Evolutionary conservation across 2,113 vertebrate genomes (phyloP).

Genomic region (Asarcornis scutulata): DNA sequence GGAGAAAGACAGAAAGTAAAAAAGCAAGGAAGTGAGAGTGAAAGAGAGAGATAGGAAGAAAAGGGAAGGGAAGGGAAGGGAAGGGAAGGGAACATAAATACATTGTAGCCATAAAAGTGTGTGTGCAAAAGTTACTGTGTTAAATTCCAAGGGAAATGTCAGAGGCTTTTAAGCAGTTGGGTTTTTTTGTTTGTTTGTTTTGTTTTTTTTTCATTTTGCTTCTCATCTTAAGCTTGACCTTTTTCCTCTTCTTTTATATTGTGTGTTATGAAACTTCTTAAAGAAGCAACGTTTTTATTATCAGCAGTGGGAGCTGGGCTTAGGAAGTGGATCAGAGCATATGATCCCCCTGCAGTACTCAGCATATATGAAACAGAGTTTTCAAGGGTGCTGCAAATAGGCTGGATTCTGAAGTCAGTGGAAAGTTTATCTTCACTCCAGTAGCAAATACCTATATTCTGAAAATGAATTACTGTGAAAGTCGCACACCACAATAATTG

Average conservation of each 20-base stretch:
- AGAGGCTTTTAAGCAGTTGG: accelerated
- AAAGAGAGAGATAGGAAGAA: too few relatives aligned
- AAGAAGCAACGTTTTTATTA: background rate
- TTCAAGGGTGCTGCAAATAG: background rate
- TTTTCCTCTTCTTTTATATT: background rate
- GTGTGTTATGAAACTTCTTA: background rate
- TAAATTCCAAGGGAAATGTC: background rate
- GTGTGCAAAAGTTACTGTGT: background rate
- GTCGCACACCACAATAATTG: background rate
- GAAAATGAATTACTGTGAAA: background rate
- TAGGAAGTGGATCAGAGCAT: background rate
- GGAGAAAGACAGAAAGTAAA: too few relatives aligned
- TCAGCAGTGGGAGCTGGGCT: background rate
- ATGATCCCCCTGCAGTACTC: background rate
- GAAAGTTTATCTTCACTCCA: background rate
- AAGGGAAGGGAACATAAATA: too few relatives aligned
- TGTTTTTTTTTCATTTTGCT: background rate
- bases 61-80: too few relatives aligned
- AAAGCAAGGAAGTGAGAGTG: too few relatives aligned
- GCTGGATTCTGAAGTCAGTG: background rate
- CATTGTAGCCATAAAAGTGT: accelerated
- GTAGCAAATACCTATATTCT: background rate
- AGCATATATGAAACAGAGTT: background rate
- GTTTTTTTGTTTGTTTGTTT: background rate
- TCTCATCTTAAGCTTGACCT: background rate